A percentile compares a stretch with the other conserved stretches of the same genome.
Evolutionary conservation across 1,140 invertebrate genomes (phyloP).

Genomic region (Leguminivora glycinivorella): DNA sequence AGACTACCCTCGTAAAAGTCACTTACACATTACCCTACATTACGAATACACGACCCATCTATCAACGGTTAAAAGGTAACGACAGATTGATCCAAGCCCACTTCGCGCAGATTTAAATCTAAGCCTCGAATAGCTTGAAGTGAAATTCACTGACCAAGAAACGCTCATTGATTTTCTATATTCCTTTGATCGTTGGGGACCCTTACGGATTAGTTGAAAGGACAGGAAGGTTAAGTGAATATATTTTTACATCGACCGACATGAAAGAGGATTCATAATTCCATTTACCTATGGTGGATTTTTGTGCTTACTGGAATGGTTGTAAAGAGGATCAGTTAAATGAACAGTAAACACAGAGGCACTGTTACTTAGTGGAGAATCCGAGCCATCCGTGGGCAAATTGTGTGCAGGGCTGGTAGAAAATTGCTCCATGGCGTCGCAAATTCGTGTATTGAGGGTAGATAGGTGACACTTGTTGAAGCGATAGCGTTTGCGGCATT

Average conservation of each 20-base stretch:
- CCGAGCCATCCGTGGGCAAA: too few species aligned
- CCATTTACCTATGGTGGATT: too few species aligned
- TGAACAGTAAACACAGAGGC: too few species aligned
- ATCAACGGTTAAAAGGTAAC: slow-evolving; percentile 21
- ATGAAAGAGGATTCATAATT: background rate
- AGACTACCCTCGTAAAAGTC: slow-evolving; percentile 3
- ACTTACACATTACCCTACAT: background rate
- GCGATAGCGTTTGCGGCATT: too few species aligned
- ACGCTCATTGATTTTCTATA: slow-evolving; percentile 33
- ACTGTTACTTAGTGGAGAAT: too few species aligned
- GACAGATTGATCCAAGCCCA: slow-evolving; percentile 14
- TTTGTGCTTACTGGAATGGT: too few species aligned
- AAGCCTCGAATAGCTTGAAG: background rate
- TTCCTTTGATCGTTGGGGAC: slow-evolving; percentile 35
- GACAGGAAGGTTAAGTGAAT: slow-evolving; percentile 14
- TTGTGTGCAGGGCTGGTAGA: too few species aligned
- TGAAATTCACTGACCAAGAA: slow-evolving; percentile 34
- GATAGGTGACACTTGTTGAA: too few species aligned
- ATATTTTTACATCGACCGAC: background rate
- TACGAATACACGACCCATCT: background rate
- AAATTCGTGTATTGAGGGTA: too few species aligned
- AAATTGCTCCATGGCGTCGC: too few species aligned
- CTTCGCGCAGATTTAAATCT: slow-evolving; percentile 21
- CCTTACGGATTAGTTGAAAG: slow-evolving; percentile 28
- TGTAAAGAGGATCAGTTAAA: too few species aligned